Conservation (phyloP, 2,888 invertebrate species). For the Hydropsyche betteni region DNA sequence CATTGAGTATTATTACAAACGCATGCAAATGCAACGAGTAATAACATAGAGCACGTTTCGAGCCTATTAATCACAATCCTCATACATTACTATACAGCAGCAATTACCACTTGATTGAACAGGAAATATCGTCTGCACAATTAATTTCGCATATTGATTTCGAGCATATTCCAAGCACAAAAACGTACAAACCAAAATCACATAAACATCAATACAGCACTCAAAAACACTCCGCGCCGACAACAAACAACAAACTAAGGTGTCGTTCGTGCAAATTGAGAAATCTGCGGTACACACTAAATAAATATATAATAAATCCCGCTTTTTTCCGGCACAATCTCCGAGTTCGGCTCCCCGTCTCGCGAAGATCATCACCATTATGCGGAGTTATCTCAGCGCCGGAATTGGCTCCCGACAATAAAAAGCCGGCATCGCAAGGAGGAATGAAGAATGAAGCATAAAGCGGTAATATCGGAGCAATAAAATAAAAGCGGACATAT, state of each 20-base stretch:
- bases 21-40: too few relatives aligned
- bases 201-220: too few relatives aligned
- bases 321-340: background rate
- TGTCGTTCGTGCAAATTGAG: too few relatives aligned
- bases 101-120: conserved; percentile 8
- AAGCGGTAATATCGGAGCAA: conserved; percentile 41
- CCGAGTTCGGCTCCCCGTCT: background rate
- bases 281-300: too few relatives aligned
- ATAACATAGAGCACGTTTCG: too few relatives aligned
- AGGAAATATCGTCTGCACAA: background rate
- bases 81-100: background rate
- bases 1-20: too few relatives aligned
- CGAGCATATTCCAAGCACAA: too few relatives aligned
- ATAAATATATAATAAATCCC: too few relatives aligned
- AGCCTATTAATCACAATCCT: background rate
- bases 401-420: conserved; percentile 25
- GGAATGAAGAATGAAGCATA: conserved; percentile 37
- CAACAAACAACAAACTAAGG: too few relatives aligned
- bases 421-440: conserved; percentile 28
- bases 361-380: conserved; percentile 29
- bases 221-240: too few relatives aligned
- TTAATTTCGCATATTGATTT: too few relatives aligned
- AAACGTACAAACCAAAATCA: too few relatives aligned
- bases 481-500: conserved; percentile 39
- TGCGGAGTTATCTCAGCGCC: conserved; percentile 26